A percentile compares a stretch with the other conserved stretches of the same genome.
Conservation (phyloP, 2,888 invertebrate genomes). For the Polyommatus iphigenia region DNA sequence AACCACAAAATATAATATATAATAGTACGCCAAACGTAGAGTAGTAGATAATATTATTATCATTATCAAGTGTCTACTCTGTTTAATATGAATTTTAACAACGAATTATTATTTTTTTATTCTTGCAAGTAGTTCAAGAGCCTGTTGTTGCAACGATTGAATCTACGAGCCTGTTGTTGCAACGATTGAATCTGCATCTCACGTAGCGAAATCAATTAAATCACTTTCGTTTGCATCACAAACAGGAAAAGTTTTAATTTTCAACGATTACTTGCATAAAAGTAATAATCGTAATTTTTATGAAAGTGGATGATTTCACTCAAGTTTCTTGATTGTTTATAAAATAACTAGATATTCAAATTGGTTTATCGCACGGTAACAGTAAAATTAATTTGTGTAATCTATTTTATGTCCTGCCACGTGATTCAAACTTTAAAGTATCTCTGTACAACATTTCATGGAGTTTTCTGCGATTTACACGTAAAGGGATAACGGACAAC, state of each 20-base stretch:
- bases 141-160: background rate
- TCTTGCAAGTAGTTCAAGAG: background rate
- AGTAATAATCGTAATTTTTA: background rate
- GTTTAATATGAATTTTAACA: background rate
- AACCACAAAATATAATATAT: too few relatives aligned
- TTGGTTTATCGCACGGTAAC: too few relatives aligned
- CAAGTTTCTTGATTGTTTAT: background rate
- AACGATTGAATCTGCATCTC: background rate
- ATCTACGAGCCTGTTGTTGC: background rate
- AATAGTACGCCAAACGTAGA: too few relatives aligned
- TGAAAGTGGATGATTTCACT: conserved; percentile 7
- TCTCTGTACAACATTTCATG: too few relatives aligned
- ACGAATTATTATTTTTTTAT: background rate
- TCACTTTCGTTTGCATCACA: background rate
- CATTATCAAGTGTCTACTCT: too few relatives aligned
- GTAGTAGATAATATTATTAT: too few relatives aligned
- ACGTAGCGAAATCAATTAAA: background rate
- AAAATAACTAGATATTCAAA: background rate
- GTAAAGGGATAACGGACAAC: too few relatives aligned
- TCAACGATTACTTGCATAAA: background rate
- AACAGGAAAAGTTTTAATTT: background rate
- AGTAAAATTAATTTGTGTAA: background rate
- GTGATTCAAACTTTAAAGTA: too few relatives aligned
- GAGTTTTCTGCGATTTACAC: too few relatives aligned
- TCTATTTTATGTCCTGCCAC: too few relatives aligned